A percentile compares a stretch with the other conserved stretches of the same genome.
Conservation (phyloP, 2,888 invertebrate species). For the Lithosia quadra region DNA sequence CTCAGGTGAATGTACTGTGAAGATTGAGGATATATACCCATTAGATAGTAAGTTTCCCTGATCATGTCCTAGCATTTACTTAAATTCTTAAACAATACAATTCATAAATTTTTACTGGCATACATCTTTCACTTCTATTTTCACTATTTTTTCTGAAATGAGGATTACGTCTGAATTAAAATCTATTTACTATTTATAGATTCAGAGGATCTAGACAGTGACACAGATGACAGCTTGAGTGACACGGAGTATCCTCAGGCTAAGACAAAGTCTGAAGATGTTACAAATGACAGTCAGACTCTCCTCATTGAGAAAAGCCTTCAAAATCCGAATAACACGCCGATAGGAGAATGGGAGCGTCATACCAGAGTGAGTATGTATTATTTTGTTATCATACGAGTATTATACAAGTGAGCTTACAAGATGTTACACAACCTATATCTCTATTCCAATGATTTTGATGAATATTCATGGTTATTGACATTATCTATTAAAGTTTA, state of each 20-base stretch:
- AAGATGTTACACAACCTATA: too few relatives aligned
- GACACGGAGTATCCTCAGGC: constrained; percentile 79
- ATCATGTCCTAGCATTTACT: neutral
- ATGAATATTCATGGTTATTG: too few relatives aligned
- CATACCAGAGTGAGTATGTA: constrained; percentile 92
- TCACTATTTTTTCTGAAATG: neutral
- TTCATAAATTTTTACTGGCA: too few relatives aligned
- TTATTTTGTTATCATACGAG: constrained; percentile 44
- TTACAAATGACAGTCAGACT: constrained; percentile 40
- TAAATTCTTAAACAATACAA: too few relatives aligned
- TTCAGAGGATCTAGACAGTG: constrained; percentile 64
- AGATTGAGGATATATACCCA: constrained; percentile 88
- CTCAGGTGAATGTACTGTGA: constrained; percentile 78
- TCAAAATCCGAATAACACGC: constrained; percentile 76
- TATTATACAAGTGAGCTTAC: neutral
- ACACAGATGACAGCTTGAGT: constrained; percentile 73
- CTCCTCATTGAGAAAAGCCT: constrained; percentile 88
- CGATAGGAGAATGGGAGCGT: constrained; percentile 95
- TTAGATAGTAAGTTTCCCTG: constrained; percentile 70
- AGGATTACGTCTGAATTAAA: neutral
- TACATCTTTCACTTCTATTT: too few relatives aligned
- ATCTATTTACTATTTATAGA: constrained; percentile 45
- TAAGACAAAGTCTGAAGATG: constrained; percentile 58
- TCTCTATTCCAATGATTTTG: too few relatives aligned
- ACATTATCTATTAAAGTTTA: too few relatives aligned